Conservation (phyloP, 2,888 invertebrate species). For the Amphiduros pacificus region DNA sequence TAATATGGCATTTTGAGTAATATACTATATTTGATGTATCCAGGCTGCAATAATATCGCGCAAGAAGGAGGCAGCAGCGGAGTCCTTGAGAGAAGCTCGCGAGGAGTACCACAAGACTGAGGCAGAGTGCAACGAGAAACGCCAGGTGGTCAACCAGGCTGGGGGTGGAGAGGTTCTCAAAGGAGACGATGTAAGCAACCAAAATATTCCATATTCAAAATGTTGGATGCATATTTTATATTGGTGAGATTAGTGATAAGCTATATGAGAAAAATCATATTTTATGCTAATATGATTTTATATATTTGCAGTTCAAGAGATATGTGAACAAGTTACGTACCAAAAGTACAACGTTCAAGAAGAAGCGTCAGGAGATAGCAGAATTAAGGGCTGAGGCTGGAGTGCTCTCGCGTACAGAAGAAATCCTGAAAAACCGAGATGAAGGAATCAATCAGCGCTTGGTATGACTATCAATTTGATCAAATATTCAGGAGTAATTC, state of each 20-base stretch:
- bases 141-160: slow-evolving; percentile 57
- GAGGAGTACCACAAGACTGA: slow-evolving; percentile 68
- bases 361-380: slow-evolving; percentile 75
- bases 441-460: slow-evolving; percentile 64
- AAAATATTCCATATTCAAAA: background rate
- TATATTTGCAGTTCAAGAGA: slow-evolving; percentile 70
- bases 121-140: slow-evolving; percentile 66
- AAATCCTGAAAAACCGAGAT: slow-evolving; percentile 68
- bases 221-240: background rate
- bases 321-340: slow-evolving; percentile 80
- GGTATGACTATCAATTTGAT: too few species aligned
- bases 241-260: background rate
- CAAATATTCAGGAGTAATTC: too few species aligned
- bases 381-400: slow-evolving; percentile 77
- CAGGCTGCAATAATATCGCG: slow-evolving; percentile 61
- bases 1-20: too few species aligned
- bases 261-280: background rate
- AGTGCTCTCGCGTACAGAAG: slow-evolving; percentile 74
- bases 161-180: slow-evolving; percentile 73
- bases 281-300: background rate
- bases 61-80: slow-evolving; percentile 77
- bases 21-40: too few species aligned
- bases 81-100: slow-evolving; percentile 71
- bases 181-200: slow-evolving; percentile 67
- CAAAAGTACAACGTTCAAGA: slow-evolving; percentile 80